Conservation (phyloP, 2,888 invertebrate species). For the Phalangium opilio region DNA sequence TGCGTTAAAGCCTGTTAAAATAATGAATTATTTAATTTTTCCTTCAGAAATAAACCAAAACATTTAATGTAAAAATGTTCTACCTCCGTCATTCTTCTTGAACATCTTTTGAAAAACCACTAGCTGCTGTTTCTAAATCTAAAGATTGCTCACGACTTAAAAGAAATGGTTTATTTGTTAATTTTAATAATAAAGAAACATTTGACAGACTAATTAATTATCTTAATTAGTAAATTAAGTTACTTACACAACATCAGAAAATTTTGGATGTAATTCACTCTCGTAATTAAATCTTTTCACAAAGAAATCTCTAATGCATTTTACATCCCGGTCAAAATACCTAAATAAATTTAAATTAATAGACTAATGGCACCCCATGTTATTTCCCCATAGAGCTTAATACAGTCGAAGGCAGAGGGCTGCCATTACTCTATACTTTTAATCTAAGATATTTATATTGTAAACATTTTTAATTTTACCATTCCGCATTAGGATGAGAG, state of each 20-base stretch:
- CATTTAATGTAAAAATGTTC: conserved; percentile 26
- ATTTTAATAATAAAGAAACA: too few relatives aligned
- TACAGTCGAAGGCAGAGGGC: too few relatives aligned
- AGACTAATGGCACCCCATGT: too few relatives aligned
- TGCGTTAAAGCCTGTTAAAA: neutral
- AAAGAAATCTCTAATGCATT: conserved; percentile 80
- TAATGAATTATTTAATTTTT: neutral
- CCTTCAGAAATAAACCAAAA: neutral
- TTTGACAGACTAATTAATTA: too few relatives aligned
- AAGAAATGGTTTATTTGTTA: too few relatives aligned
- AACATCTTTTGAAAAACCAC: conserved; percentile 69
- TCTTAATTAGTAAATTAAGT: too few relatives aligned
- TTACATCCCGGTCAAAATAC: conserved; percentile 89
- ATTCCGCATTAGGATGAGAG: conserved; percentile 71
- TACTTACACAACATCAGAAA: conserved; percentile 46
- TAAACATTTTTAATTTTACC: conserved; percentile 38
- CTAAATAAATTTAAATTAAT: conserved; percentile 34
- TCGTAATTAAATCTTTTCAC: conserved; percentile 75
- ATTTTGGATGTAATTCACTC: conserved; percentile 61
- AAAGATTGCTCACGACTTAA: conserved; percentile 60
- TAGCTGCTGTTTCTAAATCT: conserved; percentile 78
- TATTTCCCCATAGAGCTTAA: too few relatives aligned
- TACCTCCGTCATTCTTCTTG: conserved; percentile 42
- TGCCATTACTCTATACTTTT: too few relatives aligned
- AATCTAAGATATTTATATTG: neutral